Evolutionary conservation across 2,113 vertebrate genomes (phyloP), one percentile per base, ranked within the genome.

Genomic region (Amphiprion percula): DNA sequence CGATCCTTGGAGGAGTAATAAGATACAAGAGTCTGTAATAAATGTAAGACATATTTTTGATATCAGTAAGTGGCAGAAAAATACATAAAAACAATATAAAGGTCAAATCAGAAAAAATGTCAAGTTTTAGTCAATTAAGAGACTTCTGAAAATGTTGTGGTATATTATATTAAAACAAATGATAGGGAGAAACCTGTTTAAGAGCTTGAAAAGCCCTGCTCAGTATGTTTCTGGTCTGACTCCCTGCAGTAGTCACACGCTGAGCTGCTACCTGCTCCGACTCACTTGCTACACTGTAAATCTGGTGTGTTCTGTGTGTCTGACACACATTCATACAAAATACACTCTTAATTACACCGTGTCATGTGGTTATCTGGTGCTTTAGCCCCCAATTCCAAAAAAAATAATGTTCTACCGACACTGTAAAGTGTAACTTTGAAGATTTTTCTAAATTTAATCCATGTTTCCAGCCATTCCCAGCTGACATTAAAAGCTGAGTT

Each of bases 401-500:
- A 65, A 37, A 68, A 86, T 60, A 60, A 70, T 52, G 63, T 66
- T 76, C 30, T 71, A 41, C 71, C 53, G 23, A 79, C 69, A 80
- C 54, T 33, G 28, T 73, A n/a, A 77, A 85, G 69, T 68, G 49
- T 69, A 87, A 91, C 88, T 91, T 91, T 89, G 83, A 93, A 87
- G 88, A 89, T 84, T 73, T 84, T 62, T 68, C 68, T 61, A 23
- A 41, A 77, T 72, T 69, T 92, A 93, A 93, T 93, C 92, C 92
- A 83, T 73, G 87, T 85, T 81, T 50, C 33, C 30, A 74, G 67
- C 79, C 73, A 49, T 88, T 82, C 63, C 68, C 79, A 82, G 77
- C 67, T 79, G 85, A 89, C 86, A 90, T 84, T 83, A 75, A 85
- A 87, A 80, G 87, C 91, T 80, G 90, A 90, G 82, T 92, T 90